Conservation (phyloP, 2,113 vertebrate species). For the Bambusicola thoracicus region DNA sequence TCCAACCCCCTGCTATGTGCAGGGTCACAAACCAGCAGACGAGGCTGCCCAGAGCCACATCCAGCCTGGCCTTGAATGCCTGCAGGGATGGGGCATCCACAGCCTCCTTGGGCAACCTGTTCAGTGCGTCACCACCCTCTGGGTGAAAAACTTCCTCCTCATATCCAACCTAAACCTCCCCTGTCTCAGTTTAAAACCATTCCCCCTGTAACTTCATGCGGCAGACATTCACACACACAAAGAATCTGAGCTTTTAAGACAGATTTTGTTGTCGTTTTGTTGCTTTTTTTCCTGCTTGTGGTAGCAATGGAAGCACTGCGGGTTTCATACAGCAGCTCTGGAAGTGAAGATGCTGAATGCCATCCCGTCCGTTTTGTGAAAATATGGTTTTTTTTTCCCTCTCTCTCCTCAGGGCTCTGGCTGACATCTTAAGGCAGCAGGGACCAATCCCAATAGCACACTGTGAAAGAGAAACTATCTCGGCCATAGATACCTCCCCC, state of each 20-base stretch:
- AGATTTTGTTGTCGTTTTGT: neutral
- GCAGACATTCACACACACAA: neutral
- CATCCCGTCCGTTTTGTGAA: neutral
- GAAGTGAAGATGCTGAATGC: neutral
- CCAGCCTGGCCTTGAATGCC: too few relatives aligned
- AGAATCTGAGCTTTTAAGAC: neutral
- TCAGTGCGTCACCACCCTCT: too few relatives aligned
- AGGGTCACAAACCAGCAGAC: too few relatives aligned
- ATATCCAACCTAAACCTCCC: too few relatives aligned
- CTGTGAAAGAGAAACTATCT: conserved; percentile 97
- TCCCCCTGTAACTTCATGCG: neutral
- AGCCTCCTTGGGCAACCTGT: too few relatives aligned
- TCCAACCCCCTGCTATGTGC: too few relatives aligned
- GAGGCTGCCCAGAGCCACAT: too few relatives aligned
- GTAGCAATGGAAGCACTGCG: neutral
- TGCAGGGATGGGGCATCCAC: too few relatives aligned
- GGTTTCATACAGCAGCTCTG: neutral
- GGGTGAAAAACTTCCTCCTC: too few relatives aligned
- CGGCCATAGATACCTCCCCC: conserved; percentile 94
- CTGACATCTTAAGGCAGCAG: conserved; percentile 98
- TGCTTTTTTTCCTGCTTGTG: neutral
- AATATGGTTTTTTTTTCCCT: neutral
- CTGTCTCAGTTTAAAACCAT: too few relatives aligned
- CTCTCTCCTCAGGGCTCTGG: conserved; percentile 88
- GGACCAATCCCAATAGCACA: conserved; percentile 98